A percentile compares a stretch with the other conserved stretches of the same genome.
Conservation (phyloP, 2,888 invertebrate species). For the Gastracanthus pulcherrimus region DNA sequence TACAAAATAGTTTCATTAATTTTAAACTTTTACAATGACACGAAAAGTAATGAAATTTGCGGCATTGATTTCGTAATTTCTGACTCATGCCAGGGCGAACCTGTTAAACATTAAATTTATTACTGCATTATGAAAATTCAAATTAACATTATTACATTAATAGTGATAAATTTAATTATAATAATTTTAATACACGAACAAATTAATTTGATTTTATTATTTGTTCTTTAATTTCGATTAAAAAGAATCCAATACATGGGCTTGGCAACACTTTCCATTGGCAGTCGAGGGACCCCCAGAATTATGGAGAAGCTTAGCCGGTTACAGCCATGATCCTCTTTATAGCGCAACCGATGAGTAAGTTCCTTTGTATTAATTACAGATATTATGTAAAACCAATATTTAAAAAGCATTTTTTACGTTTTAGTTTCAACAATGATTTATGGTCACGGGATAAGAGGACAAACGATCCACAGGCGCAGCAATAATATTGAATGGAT, state of each 20-base stretch:
- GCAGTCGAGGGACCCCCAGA: constrained; percentile 73
- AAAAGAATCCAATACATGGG: constrained; percentile 59
- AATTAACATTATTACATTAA: no score
- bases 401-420: constrained; percentile 13
- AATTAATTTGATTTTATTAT: background rate
- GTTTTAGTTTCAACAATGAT: constrained; percentile 55
- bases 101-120: no score
- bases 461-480: background rate
- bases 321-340: constrained; percentile 66
- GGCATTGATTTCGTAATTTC: no score
- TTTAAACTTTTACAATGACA: no score
- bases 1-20: no score
- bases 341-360: constrained; percentile 64
- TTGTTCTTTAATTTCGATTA: background rate
- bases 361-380: background rate
- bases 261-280: constrained; percentile 71
- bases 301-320: constrained; percentile 71
- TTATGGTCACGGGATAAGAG: constrained; percentile 53
- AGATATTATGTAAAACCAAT: background rate
- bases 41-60: no score
- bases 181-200: background rate
- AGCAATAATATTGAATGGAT: background rate
- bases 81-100: no score
- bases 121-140: no score
- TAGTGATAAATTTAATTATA: background rate